A percentile compares a stretch with the other conserved stretches of the same genome.
These are phyloP conservation scores for Calidris pygmaea DNA, from an alignment of 2,113 vertebrate genomes.

Conservation along the genomic window DNA sequence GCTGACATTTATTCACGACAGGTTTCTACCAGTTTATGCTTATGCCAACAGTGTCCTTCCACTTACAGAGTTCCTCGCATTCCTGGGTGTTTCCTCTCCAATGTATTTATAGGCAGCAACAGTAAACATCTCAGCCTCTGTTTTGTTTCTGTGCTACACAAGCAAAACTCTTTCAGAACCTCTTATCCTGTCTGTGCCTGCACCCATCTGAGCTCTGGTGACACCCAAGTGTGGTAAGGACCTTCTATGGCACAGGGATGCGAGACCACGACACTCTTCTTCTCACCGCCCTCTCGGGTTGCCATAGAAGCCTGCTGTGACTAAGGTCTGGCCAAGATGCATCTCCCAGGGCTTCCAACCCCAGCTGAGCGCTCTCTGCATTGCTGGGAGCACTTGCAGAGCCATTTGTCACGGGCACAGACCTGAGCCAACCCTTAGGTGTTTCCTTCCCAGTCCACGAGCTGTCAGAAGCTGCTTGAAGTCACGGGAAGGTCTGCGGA, in stretches of 20 bases:
- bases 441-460: neutral
- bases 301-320: rapidly evolving
- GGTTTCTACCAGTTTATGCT: conserved; percentile 16
- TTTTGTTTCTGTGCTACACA: neutral
- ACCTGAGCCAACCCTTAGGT: neutral
- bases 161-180: neutral
- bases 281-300: neutral
- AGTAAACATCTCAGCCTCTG: neutral
- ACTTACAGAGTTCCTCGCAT: neutral
- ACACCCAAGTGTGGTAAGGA: neutral
- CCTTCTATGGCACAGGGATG: neutral
- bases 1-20: conserved; percentile 24
- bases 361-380: neutral
- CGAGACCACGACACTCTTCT: rapidly evolving
- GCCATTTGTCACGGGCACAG: neutral
- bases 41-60: conserved; percentile 10
- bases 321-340: neutral
- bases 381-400: neutral
- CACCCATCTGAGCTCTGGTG: neutral
- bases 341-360: neutral
- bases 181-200: neutral
- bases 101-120: neutral
- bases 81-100: conserved; percentile 35
- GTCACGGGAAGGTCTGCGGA: neutral
- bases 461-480: neutral